Percentiles rank a stretch among this genome's conserved stretches.
Conservation (phyloP, 2,113 vertebrate genomes). For the Oncorhynchus clarkii region DNA sequence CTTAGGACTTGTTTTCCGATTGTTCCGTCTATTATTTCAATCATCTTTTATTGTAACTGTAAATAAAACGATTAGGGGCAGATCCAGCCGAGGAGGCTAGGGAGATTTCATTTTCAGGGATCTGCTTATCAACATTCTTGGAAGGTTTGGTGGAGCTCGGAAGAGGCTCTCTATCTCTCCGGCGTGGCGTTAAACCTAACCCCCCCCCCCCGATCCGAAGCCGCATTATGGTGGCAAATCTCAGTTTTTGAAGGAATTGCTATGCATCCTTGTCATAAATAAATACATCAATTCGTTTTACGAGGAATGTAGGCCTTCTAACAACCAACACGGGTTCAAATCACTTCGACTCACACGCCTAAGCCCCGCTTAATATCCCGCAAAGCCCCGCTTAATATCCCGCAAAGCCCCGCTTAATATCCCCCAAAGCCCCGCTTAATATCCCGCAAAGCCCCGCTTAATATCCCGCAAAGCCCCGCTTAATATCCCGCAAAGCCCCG, state of each 20-base stretch:
- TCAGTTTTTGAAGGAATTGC: conserved; percentile 55
- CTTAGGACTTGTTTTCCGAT: conserved; percentile 80
- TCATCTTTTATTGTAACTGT: conserved; percentile 79
- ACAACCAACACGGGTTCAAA: conserved; percentile 50
- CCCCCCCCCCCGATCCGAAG: conserved; percentile 33
- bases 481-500: too few species aligned
- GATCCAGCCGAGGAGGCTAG: conserved; percentile 68
- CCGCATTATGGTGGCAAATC: conserved; percentile 71
- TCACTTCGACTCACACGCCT: conserved; percentile 57
- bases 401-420: too few species aligned
- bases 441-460: too few species aligned
- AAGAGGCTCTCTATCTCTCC: neutral
- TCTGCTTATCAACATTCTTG: conserved; percentile 80
- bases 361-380: conserved; percentile 64
- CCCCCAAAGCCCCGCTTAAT: too few species aligned
- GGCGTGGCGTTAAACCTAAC: too few species aligned
- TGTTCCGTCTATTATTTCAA: conserved; percentile 83
- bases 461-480: too few species aligned
- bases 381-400: too few species aligned
- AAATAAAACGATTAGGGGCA: conserved; percentile 83
- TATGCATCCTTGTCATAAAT: conserved; percentile 66
- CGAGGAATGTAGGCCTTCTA: conserved; percentile 32
- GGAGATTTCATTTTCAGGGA: conserved; percentile 76
- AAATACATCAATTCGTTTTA: conserved; percentile 69
- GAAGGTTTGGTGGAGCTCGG: conserved; percentile 69